Evolutionary conservation across 2,888 invertebrate genomes (phyloP).

Genomic region (Philaethria dido): DNA sequence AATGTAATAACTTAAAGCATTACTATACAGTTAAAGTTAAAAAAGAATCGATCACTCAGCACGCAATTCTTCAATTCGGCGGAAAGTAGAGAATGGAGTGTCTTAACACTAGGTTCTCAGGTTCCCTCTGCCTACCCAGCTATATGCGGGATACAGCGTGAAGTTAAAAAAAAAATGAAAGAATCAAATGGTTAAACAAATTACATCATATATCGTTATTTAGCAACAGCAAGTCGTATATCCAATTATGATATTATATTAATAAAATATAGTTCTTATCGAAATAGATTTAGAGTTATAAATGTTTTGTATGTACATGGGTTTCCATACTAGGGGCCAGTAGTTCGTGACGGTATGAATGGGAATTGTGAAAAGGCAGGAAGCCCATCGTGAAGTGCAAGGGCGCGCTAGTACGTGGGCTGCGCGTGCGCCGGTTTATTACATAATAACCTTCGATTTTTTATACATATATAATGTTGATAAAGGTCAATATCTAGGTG

Average conservation of each 20-base stretch:
- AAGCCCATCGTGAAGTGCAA: slow-evolving; percentile 51
- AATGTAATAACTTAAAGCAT: no score
- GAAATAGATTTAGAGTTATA: not conserved
- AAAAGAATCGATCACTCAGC: no score
- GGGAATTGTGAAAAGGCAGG: slow-evolving; percentile 48
- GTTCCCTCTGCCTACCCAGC: no score
- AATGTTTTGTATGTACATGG: not conserved
- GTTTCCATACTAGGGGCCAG: slow-evolving; percentile 28
- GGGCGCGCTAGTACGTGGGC: slow-evolving; percentile 45
- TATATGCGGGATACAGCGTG: no score
- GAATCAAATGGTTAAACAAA: no score
- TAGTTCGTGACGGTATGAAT: slow-evolving; percentile 50
- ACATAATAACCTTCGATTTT: slow-evolving; percentile 33
- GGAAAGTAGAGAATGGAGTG: no score
- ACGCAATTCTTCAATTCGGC: no score
- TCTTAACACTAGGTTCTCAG: no score
- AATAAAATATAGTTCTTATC: not conserved
- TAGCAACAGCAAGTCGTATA: not conserved
- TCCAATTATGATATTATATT: not conserved
- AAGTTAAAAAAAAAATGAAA: no score
- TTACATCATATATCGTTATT: slow-evolving; percentile 17
- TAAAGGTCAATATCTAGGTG: slow-evolving; percentile 29
- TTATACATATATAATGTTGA: not conserved
- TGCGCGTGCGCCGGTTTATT: slow-evolving; percentile 29
- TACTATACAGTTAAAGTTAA: no score